phyloP scores from a whole-genome alignment of 2,888 invertebrate genomes.

The Glyphotaelius pellucidus region DNA sequence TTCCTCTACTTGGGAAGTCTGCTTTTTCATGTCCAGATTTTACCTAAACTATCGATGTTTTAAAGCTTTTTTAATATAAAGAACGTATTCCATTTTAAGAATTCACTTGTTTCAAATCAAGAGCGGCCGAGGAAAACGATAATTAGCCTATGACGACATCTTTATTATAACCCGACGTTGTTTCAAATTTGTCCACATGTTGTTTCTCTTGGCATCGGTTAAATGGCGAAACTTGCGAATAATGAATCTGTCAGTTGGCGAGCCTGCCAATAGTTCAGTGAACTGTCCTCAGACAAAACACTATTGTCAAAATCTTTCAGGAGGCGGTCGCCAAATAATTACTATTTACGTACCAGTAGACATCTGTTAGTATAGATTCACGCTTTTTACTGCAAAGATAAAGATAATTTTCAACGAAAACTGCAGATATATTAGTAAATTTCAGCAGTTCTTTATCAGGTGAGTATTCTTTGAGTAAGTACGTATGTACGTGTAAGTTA shows the following conservation, averaged over 20 bases:
- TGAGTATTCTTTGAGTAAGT: no score
- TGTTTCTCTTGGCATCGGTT: constrained; percentile 47
- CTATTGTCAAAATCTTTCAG: constrained; percentile 3
- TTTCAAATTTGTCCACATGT: constrained; percentile 40
- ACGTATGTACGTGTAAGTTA: not conserved
- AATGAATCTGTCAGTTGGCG: constrained; percentile 48
- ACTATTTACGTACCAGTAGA: not conserved
- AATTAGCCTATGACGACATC: constrained; percentile 16
- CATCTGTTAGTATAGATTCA: not conserved
- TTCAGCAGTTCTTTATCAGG: not conserved
- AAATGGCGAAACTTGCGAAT: constrained; percentile 53
- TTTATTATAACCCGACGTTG: constrained; percentile 10
- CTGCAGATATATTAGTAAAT: not conserved
- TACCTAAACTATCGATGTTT: not conserved
- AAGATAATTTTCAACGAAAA: not conserved
- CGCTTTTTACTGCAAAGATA: not conserved
- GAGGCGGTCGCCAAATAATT: not conserved
- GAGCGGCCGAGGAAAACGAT: not conserved
- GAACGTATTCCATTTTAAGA: not conserved
- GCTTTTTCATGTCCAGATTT: not conserved
- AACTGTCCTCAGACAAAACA: constrained; percentile 9
- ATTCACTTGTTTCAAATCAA: not conserved
- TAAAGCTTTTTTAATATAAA: not conserved
- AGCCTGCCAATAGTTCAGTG: constrained; percentile 41
- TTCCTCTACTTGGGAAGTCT: not conserved